Evolutionary conservation across 2,113 vertebrate species (phyloP), one percentile per base, ranked within the genome.

Genomic region (Burhinus bistriatus): DNA sequence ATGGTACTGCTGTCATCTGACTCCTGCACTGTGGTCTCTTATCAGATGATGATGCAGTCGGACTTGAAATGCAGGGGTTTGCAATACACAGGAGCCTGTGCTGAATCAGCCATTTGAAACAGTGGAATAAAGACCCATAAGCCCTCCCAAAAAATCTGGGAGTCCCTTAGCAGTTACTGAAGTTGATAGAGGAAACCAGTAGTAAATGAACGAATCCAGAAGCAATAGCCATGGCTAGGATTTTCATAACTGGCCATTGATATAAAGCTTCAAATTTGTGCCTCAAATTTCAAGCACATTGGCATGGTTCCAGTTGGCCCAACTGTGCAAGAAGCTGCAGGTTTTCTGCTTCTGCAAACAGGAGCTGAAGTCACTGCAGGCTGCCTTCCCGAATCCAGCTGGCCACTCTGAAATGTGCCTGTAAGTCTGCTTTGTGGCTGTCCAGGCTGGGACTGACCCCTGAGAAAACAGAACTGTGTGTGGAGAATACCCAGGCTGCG

Each of bases 211-310:
- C 20, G 7, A 89, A 47, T 64, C 42, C 21, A 90, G 66, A 64
- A 82, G 75, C 40, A 25, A 11, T 54, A 57, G 83, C 38, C 20
- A 38, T 0, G 0, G 51, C 19, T 83, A 14, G 27, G 3, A 2
- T 69, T 91, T 87, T 82, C 20, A 3, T 68, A 89, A 82, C 11
- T 70, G 61, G 30, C 21, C 32, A 29, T 32, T 68, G 51, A 87
- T 78, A 17, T 0, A 78, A 66, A 91, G 45, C 78, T 51, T 82
- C 61, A 59, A n/a, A 65, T 72, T 52, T 72, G 47, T 55, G n/a
- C 61, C 77, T 91, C 77, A 66, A 58, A 29, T 69, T 69, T 65
- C 29, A 44, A 66, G 40, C n/a, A 55, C 26, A 1, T 15, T 15
- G 38, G 14, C 1, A 1, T 44, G 42, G 49, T 51, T 80, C 2